Percentiles rank a stretch among this genome's conserved stretches.
Evolutionary conservation across 2,797 vertebrate species (phyloP).

Genomic region (Tokudaia muenninki): DNA sequence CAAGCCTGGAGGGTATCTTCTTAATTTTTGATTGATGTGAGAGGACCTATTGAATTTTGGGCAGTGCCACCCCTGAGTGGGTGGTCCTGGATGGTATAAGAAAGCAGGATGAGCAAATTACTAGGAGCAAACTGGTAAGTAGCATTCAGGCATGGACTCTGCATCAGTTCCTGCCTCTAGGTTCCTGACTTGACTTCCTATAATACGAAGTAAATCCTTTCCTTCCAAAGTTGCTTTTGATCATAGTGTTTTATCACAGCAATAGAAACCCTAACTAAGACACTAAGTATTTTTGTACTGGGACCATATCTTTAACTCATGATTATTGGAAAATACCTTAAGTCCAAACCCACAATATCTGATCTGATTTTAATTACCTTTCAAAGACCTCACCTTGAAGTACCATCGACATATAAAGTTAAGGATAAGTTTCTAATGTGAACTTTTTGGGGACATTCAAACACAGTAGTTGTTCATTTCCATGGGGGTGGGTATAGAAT

Average conservation of each 20-base stretch:
- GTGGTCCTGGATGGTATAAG: background rate
- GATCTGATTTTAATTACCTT: background rate
- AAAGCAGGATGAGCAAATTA: background rate
- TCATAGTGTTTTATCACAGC: background rate
- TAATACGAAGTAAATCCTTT: background rate
- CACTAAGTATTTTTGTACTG: background rate
- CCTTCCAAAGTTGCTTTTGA: background rate
- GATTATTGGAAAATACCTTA: background rate
- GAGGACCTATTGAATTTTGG: background rate
- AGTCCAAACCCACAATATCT: background rate
- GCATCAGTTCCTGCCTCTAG: background rate
- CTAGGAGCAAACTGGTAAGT: background rate
- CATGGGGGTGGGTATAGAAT: background rate
- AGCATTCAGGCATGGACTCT: background rate
- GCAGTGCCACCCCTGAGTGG: background rate
- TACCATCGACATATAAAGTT: background rate
- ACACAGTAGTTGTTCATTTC: background rate
- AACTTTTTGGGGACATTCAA: background rate
- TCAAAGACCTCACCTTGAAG: background rate
- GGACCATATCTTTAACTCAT: background rate
- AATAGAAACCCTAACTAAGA: background rate
- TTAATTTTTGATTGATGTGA: background rate
- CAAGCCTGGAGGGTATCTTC: background rate
- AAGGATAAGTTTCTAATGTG: background rate
- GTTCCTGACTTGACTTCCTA: background rate